phyloP scores from a whole-genome alignment of 92 coral and sea anemone genomes.

The Palythoa caribaeorum region DNA sequence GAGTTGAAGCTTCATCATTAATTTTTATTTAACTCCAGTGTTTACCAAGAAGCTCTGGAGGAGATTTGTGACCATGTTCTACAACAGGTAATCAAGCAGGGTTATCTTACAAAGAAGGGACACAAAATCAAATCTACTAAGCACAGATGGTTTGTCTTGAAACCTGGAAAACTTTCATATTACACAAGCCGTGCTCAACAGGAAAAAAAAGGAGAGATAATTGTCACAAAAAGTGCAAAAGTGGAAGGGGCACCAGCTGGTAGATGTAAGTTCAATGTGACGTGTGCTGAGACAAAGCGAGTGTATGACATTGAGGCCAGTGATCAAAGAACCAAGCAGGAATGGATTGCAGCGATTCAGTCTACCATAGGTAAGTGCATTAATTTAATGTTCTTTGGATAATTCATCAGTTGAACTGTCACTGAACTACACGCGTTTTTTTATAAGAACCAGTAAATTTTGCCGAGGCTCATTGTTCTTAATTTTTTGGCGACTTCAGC shows the following conservation, averaged over 20 bases:
- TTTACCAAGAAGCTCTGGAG: slow-evolving; percentile 86
- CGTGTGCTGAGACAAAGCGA: slow-evolving; percentile 79
- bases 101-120: slow-evolving; percentile 93
- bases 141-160: slow-evolving; percentile 92
- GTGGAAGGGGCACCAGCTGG: slow-evolving; percentile 78
- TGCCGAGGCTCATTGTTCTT: too few species aligned
- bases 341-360: slow-evolving; percentile 91
- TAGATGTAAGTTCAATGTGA: slow-evolving; percentile 78
- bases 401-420: background rate
- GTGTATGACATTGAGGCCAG: slow-evolving; percentile 83
- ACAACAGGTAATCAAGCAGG: slow-evolving; percentile 83
- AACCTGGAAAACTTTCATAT: slow-evolving; percentile 84
- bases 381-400: background rate
- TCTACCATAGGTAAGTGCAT: slow-evolving; percentile 81
- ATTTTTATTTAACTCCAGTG: slow-evolving; percentile 42
- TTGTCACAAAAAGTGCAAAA: slow-evolving; percentile 72
- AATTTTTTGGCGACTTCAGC: too few species aligned
- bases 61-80: slow-evolving; percentile 86
- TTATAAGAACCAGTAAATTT: too few species aligned
- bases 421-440: background rate
- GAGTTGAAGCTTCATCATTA: background rate
- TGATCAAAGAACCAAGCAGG: slow-evolving; percentile 92
- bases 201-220: slow-evolving; percentile 88
- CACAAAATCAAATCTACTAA: slow-evolving; percentile 87
- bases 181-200: slow-evolving; percentile 72